Base-by-base conservation (phyloP, 1,140 invertebrate species). In the Bombus haemorrhoidalis region DNA sequence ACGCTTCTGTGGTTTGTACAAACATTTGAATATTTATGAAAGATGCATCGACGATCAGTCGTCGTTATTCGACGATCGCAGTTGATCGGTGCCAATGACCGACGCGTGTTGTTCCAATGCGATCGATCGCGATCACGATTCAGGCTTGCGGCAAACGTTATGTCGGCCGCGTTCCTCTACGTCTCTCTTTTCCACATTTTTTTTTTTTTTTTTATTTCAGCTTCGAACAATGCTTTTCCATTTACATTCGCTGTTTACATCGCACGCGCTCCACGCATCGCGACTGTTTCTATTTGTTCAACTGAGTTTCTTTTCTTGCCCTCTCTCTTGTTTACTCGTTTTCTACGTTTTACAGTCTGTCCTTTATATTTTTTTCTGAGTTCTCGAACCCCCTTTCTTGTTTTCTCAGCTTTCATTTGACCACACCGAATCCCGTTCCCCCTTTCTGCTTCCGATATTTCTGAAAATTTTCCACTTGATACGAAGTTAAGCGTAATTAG, bases 1-100 rank as follows among this genome's bases (percentile, higher is more conserved):
- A 87, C 74, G 86, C 71, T 69, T 39, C 53, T 47, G 62, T 37
- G n/a, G 22, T 71, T 59, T 59, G 79, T 86, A 86, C 83, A 89
- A 89, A 89, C 88, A 86, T 89, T 86, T 89, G 88, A 89, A 89
- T 89, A 89, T 89, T 89, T 89, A 89, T 89, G 88, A 86, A 86
- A 74, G 75, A 74, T 83, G 77, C 78, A 76, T 75, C 59, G 37
- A 41, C 68, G 66, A 73, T 57, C 57, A 41, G 47, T 41, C n/a
- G 78, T 62, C 57, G n/a, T 47, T 73, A 69, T 85, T 85, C 57
- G 13, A 80, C 59, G 62, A 78, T 37, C 66, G 72, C 18, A 25
- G 53, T 62, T n/a, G 76, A 88, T 82, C 78, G 83, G 53, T 79
- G 43, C 34, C 59, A 64, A 73, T 87, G 41, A 62, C 22, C 37